Evolutionary conservation across 1,140 invertebrate genomes (phyloP).

Genomic region (Schlechtendalia chinensis): DNA sequence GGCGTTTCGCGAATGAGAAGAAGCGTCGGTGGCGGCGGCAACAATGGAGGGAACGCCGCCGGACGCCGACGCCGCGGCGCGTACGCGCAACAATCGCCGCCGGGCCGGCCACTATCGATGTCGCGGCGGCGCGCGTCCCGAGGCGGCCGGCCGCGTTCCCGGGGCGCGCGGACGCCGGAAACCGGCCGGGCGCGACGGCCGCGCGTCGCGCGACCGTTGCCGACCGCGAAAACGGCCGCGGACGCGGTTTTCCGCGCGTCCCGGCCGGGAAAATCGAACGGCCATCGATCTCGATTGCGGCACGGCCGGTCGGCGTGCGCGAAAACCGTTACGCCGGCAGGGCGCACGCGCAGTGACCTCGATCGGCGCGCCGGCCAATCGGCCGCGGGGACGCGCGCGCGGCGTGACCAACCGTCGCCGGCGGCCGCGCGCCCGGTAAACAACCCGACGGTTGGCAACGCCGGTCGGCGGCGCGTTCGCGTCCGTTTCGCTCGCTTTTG

Average conservation of each 20-base stretch:
- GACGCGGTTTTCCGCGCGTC: too few relatives aligned
- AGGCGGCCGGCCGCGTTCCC: neutral
- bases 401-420: constrained; percentile 33
- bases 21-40: constrained; percentile 23
- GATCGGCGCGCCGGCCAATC: constrained; percentile 29
- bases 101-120: neutral
- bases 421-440: neutral
- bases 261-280: neutral
- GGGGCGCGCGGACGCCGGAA: too few relatives aligned
- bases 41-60: constrained; percentile 47
- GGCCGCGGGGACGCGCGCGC: neutral
- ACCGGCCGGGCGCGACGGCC: accelerated
- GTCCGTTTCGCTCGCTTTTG: constrained; percentile 23
- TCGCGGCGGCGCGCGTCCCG: neutral
- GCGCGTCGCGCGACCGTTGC: neutral
- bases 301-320: neutral
- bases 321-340: constrained; percentile 39
- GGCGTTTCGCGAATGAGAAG: constrained; percentile 37
- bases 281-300: neutral
- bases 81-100: neutral
- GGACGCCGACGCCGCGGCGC: constrained; percentile 30
- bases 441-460: constrained; percentile 4
- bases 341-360: constrained; percentile 47
- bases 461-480: neutral
- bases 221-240: neutral